These are phyloP conservation scores for Merodon equestris DNA, from an alignment of 2,888 invertebrate species.

Conservation along the genomic window DNA sequence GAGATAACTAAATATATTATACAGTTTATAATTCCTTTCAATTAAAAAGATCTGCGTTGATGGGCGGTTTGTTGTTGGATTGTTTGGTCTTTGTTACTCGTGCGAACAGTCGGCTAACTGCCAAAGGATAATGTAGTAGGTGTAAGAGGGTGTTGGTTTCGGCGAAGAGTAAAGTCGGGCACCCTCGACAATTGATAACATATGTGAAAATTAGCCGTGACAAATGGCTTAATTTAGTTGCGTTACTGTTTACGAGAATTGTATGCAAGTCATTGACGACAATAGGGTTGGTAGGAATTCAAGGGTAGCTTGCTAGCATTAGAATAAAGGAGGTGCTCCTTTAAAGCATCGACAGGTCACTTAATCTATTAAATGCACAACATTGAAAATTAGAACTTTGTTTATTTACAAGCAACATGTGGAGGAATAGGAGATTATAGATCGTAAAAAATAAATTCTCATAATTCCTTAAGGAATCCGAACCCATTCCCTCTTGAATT, in stretches of 20 bases:
- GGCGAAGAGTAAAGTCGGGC: constrained; percentile 31
- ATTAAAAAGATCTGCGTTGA: constrained; percentile 59
- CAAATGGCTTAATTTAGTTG: constrained; percentile 79
- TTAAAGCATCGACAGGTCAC: too few relatives aligned
- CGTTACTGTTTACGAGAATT: constrained; percentile 48
- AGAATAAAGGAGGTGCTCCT: too few relatives aligned
- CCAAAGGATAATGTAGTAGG: constrained; percentile 23
- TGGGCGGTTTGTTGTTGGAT: constrained; percentile 67
- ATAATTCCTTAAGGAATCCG: too few relatives aligned
- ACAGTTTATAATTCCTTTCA: constrained; percentile 64
- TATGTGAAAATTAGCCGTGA: constrained; percentile 79
- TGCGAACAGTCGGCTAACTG: constrained; percentile 12
- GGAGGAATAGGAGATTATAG: too few relatives aligned
- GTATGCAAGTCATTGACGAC: constrained; percentile 20
- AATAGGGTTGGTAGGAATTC: constrained; percentile 26
- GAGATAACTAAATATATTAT: constrained; percentile 62
- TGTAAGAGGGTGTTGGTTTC: constrained; percentile 42
- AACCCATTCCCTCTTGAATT: too few relatives aligned
- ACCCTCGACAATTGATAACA: constrained; percentile 76
- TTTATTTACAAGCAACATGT: too few relatives aligned
- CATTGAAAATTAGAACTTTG: too few relatives aligned
- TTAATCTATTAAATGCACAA: too few relatives aligned
- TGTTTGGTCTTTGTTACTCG: constrained; percentile 64
- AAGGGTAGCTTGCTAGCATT: constrained; percentile 9
- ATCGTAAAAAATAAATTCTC: too few relatives aligned